Evolutionary conservation across 2,797 vertebrate species (phyloP).

Genomic region (Malacoctenus gilli): DNA sequence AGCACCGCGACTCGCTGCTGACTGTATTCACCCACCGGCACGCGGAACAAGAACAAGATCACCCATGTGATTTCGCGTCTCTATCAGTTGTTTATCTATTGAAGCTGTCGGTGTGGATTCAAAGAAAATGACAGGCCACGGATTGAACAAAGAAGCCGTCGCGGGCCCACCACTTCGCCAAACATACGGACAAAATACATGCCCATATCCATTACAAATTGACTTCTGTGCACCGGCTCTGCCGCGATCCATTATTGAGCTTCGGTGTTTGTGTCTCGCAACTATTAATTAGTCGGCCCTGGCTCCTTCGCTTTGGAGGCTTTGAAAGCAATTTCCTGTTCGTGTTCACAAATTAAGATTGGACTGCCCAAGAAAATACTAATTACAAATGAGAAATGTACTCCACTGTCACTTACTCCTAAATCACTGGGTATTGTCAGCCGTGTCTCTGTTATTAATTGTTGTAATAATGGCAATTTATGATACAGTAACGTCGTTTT

Average conservation of each 20-base stretch:
- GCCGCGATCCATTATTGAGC: conserved; percentile 17
- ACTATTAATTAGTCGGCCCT: conserved; percentile 28
- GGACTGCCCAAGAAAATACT: conserved; percentile 31
- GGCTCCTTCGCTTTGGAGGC: conserved; percentile 18
- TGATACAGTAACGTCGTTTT: conserved; percentile 19
- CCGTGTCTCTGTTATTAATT: conserved; percentile 15
- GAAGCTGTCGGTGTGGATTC: not conserved
- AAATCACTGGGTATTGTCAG: conserved; percentile 14
- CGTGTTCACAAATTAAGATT: conserved; percentile 47
- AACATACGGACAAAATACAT: not conserved
- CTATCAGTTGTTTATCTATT: no score
- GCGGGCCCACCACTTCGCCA: not conserved
- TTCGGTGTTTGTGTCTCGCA: conserved; percentile 20
- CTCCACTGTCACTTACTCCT: conserved; percentile 13
- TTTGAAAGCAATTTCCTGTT: conserved; percentile 51
- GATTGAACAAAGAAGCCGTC: not conserved
- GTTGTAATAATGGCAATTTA: conserved; percentile 31
- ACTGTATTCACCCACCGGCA: no score
- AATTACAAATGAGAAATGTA: conserved; percentile 37
- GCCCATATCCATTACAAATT: conserved; percentile 16
- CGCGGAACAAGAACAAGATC: no score
- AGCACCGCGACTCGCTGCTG: no score
- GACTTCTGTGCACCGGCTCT: conserved; percentile 15
- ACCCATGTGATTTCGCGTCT: no score
- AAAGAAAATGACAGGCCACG: not conserved